These are phyloP conservation scores for Misgurnus anguillicaudatus DNA, from an alignment of 2,113 vertebrate genomes.

Conservation along the genomic window DNA sequence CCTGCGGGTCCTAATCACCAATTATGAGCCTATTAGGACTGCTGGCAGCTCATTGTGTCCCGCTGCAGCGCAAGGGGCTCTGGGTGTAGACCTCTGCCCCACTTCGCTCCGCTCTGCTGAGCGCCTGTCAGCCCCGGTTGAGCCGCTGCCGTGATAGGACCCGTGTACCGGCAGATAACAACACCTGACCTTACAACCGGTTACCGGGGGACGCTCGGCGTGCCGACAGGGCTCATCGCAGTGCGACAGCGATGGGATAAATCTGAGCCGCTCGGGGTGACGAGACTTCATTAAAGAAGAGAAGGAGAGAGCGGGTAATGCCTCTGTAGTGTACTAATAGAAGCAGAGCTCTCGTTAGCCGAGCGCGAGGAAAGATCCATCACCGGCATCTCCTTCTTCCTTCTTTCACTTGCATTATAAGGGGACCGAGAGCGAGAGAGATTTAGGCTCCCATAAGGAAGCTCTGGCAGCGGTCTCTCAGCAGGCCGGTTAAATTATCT, in stretches of 20 bases:
- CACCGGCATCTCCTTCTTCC: constrained; percentile 69
- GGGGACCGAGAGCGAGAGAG: constrained; percentile 53
- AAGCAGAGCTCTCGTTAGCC: constrained; percentile 92
- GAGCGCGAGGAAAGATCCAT: constrained; percentile 88
- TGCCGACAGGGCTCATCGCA: constrained; percentile 36
- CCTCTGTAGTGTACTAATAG: constrained; percentile 85
- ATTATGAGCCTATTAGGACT: constrained; percentile 90
- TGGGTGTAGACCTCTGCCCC: constrained; percentile 76
- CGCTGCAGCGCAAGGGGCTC: constrained; percentile 70
- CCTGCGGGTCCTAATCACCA: constrained; percentile 82
- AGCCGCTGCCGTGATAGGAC: constrained; percentile 48
- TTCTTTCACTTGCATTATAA: constrained; percentile 68
- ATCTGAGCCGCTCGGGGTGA: constrained; percentile 78
- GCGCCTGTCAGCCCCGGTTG: constrained; percentile 77
- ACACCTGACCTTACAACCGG: constrained; percentile 88
- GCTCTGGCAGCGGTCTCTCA: constrained; percentile 81
- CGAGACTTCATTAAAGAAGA: constrained; percentile 87
- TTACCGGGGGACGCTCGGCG: constrained; percentile 66
- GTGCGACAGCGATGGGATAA: constrained; percentile 79
- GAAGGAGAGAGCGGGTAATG: constrained; percentile 71
- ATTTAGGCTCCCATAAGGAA: constrained; percentile 83
- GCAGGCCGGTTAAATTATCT: constrained; percentile 87
- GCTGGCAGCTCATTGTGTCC: constrained; percentile 84
- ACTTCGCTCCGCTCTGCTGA: constrained; percentile 70
- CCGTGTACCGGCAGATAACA: constrained; percentile 72